Percentiles rank a stretch among this genome's conserved stretches.
These are phyloP conservation scores for Erythrocercus mccallii DNA, from an alignment of 2,113 vertebrate genomes.

Conservation along the genomic window DNA sequence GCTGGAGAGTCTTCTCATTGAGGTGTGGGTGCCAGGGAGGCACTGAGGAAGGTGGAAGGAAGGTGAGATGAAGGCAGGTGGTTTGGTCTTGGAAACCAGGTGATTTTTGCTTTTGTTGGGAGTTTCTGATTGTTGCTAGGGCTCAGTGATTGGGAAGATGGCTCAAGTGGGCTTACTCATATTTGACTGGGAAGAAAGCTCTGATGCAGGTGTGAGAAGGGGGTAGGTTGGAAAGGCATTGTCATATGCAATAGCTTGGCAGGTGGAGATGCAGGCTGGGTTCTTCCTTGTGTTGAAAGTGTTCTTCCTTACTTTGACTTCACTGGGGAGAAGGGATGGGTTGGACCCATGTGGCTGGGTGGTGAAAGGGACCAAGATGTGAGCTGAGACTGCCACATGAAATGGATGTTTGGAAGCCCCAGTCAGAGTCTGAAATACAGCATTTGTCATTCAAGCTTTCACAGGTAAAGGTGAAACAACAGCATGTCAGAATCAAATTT, in stretches of 20 bases:
- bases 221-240: not conserved
- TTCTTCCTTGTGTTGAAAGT: not conserved
- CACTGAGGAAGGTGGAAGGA: not conserved
- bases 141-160: not conserved
- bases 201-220: not conserved
- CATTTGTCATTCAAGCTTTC: not conserved
- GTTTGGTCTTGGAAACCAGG: not conserved
- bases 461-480: not conserved
- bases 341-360: not conserved
- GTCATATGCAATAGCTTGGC: not conserved
- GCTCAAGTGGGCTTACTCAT: not conserved
- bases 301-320: not conserved
- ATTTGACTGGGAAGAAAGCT: not conserved
- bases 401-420: not conserved
- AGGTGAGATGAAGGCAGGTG: not conserved
- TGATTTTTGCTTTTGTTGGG: not conserved
- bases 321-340: not conserved
- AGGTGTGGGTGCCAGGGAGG: not conserved
- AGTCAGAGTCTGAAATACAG: not conserved
- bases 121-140: not conserved
- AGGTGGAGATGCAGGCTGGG: not conserved
- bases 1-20: not conserved
- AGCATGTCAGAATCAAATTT: not conserved
- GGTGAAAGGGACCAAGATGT: not conserved
- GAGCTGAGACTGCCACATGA: not conserved